phyloP scores from a whole-genome alignment of 1,140 invertebrate species.

The Ephestia elutella region DNA sequence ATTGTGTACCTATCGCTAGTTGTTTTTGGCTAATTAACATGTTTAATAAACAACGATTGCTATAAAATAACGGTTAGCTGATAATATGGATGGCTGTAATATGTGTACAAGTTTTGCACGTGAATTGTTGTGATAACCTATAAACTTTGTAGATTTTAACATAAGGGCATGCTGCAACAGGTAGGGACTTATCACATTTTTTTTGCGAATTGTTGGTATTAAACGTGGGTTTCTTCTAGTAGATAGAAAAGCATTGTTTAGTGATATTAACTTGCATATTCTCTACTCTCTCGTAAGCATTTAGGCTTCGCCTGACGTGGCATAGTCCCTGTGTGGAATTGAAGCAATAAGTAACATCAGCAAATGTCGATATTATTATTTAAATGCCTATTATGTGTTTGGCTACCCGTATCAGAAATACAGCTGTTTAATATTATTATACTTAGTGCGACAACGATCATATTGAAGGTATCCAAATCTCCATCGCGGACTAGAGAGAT shows the following conservation, averaged over 20 bases:
- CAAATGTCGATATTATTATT: background rate
- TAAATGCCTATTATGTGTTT: background rate
- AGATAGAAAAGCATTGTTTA: background rate
- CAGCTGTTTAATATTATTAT: no score
- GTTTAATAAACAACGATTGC: background rate
- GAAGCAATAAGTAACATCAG: background rate
- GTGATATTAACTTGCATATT: no score
- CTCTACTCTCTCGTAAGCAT: no score
- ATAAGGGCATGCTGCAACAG: background rate
- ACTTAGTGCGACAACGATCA: no score
- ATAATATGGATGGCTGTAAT: background rate
- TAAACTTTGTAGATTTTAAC: background rate
- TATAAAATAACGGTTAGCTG: background rate
- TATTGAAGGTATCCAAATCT: no score
- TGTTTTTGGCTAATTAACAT: background rate
- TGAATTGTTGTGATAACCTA: constrained; percentile 1
- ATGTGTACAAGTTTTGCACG: background rate
- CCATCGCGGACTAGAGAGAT: no score
- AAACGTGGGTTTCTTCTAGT: no score
- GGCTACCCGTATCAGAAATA: no score
- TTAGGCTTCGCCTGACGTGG: background rate
- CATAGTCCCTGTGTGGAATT: background rate
- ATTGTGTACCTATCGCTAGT: constrained; percentile 33
- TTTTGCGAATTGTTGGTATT: no score
- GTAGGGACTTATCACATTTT: background rate